A percentile compares a stretch with the other conserved stretches of the same genome.
Conservation (phyloP, 92 coral and sea anemone genomes). For the Zoanthus solanderi region DNA sequence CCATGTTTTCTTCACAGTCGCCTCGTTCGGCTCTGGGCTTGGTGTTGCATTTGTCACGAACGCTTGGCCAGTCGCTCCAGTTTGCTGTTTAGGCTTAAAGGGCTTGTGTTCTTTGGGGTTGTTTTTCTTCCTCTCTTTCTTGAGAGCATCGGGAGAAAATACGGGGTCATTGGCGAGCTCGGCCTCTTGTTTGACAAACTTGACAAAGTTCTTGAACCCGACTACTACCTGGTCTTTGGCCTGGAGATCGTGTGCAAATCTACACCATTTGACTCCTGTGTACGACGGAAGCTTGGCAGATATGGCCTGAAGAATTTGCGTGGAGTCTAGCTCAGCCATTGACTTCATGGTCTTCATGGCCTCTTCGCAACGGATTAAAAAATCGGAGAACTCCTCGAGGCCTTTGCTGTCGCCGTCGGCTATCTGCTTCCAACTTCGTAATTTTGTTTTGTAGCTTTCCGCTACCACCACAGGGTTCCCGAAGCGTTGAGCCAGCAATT, state of each 20-base stretch:
- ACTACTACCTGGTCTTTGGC: slow-evolving; percentile 28
- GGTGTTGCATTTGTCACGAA: too few species aligned
- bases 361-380: slow-evolving; percentile 67
- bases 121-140: not conserved
- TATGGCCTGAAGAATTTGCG: slow-evolving; percentile 41
- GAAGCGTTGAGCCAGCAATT: slow-evolving; percentile 65
- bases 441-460: slow-evolving; percentile 22
- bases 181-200: too few species aligned
- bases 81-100: too few species aligned
- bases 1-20: too few species aligned
- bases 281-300: slow-evolving; percentile 63
- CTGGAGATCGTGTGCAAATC: slow-evolving; percentile 65
- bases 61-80: too few species aligned
- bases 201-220: slow-evolving; percentile 51
- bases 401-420: slow-evolving; percentile 69
- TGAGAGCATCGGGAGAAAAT: too few species aligned
- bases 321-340: slow-evolving; percentile 65
- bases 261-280: slow-evolving; percentile 55
- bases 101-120: too few species aligned
- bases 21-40: too few species aligned
- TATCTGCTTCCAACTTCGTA: slow-evolving; percentile 66
- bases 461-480: slow-evolving; percentile 78
- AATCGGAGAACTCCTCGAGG: slow-evolving; percentile 70
- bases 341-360: slow-evolving; percentile 62
- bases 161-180: too few species aligned